These are phyloP conservation scores for Bos javanicus DNA, from an alignment of 2,113 vertebrate genomes.

Conservation along the genomic window DNA sequence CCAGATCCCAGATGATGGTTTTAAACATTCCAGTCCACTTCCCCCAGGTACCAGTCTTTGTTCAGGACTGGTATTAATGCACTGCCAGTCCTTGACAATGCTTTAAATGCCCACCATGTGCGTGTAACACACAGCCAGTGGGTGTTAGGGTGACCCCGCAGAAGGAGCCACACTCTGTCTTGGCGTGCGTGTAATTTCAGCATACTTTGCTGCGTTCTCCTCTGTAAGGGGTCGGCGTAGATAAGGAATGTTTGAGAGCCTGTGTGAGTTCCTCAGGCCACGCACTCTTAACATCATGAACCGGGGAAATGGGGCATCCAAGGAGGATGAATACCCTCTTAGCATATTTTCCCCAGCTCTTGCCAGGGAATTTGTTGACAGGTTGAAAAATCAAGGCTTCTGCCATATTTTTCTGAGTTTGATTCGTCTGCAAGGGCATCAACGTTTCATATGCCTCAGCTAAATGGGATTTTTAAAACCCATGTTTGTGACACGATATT, in stretches of 20 bases:
- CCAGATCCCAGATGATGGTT: not conserved
- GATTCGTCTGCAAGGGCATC: not conserved
- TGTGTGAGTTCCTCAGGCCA: not conserved
- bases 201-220: rapidly evolving
- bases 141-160: not conserved
- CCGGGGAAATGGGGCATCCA: rapidly evolving
- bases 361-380: not conserved
- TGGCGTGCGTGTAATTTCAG: not conserved
- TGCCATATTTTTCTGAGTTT: not conserved
- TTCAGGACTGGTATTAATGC: not conserved
- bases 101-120: not conserved
- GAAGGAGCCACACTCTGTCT: not conserved
- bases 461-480: conserved; percentile 9
- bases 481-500: conserved; percentile 19
- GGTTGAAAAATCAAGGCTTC: not conserved
- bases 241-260: not conserved
- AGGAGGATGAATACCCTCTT: not conserved
- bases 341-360: not conserved
- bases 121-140: not conserved
- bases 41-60: not conserved
- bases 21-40: not conserved
- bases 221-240: rapidly evolving
- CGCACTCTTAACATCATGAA: not conserved
- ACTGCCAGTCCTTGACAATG: not conserved
- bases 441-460: conserved; percentile 30